Conservation (phyloP, 2,888 invertebrate species). For the Mimachlamys varia region DNA sequence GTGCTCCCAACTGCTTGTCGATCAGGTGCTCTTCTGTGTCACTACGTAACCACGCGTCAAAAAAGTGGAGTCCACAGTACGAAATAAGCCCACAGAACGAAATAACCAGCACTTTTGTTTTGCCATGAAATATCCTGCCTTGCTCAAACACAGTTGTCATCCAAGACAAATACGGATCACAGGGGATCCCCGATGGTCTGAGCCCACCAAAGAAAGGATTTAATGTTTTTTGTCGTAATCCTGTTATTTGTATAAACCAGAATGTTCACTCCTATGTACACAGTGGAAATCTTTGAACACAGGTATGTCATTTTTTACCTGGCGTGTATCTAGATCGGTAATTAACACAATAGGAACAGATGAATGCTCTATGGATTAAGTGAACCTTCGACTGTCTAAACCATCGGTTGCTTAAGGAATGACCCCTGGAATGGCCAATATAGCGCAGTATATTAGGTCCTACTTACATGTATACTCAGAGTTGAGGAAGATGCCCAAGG, state of each 20-base stretch:
- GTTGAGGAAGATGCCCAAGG: no score
- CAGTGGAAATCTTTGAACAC: slow-evolving; percentile 24
- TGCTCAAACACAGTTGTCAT: slow-evolving; percentile 14
- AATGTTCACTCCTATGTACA: background rate
- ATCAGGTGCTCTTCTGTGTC: background rate
- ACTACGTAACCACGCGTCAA: background rate
- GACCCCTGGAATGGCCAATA: no score
- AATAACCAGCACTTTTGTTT: slow-evolving; percentile 28
- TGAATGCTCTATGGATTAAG: background rate
- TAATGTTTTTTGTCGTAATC: slow-evolving; percentile 31
- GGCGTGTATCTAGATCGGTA: background rate
- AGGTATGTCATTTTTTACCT: slow-evolving; percentile 14
- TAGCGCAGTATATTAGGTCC: no score
- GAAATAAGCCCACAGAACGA: background rate
- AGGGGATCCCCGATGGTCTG: background rate
- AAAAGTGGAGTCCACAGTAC: background rate
- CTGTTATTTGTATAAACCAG: slow-evolving; percentile 23
- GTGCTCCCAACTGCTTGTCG: background rate
- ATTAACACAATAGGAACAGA: background rate
- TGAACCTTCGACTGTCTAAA: no score
- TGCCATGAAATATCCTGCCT: slow-evolving; percentile 16
- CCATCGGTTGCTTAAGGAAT: no score
- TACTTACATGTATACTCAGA: no score
- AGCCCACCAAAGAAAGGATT: slow-evolving; percentile 17
- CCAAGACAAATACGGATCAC: slow-evolving; percentile 28